phyloP scores from a whole-genome alignment of 37 sponge, comb jelly and placozoan genomes.

The Chondrilla cf. caribensis region DNA sequence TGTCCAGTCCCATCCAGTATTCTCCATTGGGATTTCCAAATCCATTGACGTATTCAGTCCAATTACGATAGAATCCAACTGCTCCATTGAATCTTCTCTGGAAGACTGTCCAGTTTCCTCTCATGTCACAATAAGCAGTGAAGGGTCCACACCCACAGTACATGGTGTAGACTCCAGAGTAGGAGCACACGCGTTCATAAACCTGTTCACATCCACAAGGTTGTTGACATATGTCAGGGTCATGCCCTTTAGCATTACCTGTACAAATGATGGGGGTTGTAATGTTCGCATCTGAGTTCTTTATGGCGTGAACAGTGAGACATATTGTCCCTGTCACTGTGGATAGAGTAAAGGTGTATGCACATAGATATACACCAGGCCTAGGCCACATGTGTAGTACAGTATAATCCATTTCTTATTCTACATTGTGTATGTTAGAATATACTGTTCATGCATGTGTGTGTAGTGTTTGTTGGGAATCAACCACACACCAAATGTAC shows the following conservation, averaged over 20 bases:
- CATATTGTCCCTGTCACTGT: too few species aligned
- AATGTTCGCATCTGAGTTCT: too few species aligned
- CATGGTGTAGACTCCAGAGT: conserved; percentile 13
- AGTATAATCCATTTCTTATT: too few species aligned
- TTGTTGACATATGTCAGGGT: background rate
- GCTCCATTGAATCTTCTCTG: conserved; percentile 34
- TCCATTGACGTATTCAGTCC: conserved; percentile 30
- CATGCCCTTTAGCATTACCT: background rate
- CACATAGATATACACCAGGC: too few species aligned
- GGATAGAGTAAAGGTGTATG: too few species aligned
- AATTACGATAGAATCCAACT: conserved; percentile 12
- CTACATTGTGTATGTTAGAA: too few species aligned
- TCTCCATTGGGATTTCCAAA: conserved; percentile 28
- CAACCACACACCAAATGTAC: too few species aligned
- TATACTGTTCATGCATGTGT: too few species aligned
- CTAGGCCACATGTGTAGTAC: too few species aligned
- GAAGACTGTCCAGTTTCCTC: conserved; percentile 26
- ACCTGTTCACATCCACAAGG: background rate
- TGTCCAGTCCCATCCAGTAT: conserved; percentile 22
- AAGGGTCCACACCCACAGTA: conserved; percentile 17
- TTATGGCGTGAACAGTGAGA: too few species aligned
- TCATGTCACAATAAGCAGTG: conserved; percentile 27
- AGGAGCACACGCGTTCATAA: background rate
- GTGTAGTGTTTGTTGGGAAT: too few species aligned
- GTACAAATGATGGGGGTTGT: too few species aligned